Conservation (phyloP, 30 jellyfish, hydroid and myxozoan species). For the Chironex yamaguchii region DNA sequence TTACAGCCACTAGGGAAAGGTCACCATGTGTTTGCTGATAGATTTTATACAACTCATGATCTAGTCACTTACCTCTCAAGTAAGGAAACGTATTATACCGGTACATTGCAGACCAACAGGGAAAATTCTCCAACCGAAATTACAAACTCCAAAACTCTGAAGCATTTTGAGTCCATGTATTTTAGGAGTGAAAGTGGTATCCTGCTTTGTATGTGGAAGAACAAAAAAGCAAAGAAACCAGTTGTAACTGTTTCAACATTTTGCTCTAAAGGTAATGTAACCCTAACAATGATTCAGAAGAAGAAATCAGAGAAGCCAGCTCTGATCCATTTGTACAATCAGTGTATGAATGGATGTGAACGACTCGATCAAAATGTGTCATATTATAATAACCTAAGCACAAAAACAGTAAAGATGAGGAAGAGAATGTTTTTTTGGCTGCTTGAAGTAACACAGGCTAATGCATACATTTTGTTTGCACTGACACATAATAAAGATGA, state of each 20-base stretch:
- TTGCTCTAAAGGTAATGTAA: neutral
- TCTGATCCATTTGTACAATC: neutral
- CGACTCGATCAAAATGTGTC: slow-evolving; percentile 41
- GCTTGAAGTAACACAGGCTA: slow-evolving; percentile 9
- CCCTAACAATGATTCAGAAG: neutral
- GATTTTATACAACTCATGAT: slow-evolving; percentile 17
- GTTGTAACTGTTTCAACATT: slow-evolving; percentile 10
- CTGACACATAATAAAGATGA: no score
- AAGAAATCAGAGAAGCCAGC: neutral
- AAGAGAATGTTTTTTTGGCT: slow-evolving; percentile 19
- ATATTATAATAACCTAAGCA: neutral
- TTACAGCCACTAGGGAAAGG: slow-evolving; percentile 51
- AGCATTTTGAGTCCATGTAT: neutral
- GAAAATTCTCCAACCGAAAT: neutral
- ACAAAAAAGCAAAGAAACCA: slow-evolving; percentile 48
- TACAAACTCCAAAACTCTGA: neutral
- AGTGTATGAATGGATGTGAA: slow-evolving; percentile 27
- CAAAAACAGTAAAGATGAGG: slow-evolving; percentile 34
- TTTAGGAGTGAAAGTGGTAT: slow-evolving; percentile 12
- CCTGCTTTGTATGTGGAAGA: slow-evolving; percentile 7
- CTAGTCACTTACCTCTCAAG: neutral
- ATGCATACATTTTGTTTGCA: slow-evolving; percentile 24
- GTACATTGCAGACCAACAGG: slow-evolving; percentile 6
- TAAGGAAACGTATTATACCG: slow-evolving; percentile 13
- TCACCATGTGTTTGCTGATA: slow-evolving; percentile 60